Evolutionary conservation across 2,888 invertebrate genomes (phyloP).

Genomic region (Schrankia costaestrigalis): DNA sequence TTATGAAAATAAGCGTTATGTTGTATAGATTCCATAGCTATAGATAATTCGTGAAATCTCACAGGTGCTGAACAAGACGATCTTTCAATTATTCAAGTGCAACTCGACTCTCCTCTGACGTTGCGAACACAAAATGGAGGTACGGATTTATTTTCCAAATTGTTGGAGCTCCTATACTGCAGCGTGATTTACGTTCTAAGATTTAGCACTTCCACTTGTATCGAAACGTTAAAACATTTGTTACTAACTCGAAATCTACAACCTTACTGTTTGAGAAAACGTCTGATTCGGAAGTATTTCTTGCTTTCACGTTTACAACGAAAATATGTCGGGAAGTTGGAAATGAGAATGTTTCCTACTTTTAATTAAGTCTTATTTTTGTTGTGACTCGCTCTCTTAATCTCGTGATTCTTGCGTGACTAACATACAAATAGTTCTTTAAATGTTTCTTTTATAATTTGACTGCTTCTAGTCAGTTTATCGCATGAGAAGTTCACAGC

Average conservation of each 20-base stretch:
- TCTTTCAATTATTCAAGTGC: slow-evolving; percentile 50
- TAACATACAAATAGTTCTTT: slow-evolving; percentile 43
- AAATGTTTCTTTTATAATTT: slow-evolving; percentile 18
- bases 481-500: too few species aligned
- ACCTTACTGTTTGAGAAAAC: slow-evolving; percentile 38
- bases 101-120: slow-evolving; percentile 43
- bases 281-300: slow-evolving; percentile 39
- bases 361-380: slow-evolving; percentile 62
- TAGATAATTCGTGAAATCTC: slow-evolving; percentile 17
- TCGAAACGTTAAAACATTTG: slow-evolving; percentile 66
- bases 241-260: slow-evolving; percentile 56
- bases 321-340: slow-evolving; percentile 36
- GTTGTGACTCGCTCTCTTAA: slow-evolving; percentile 41
- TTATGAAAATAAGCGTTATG: too few species aligned
- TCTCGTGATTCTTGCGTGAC: slow-evolving; percentile 53
- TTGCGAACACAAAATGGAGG: slow-evolving; percentile 45
- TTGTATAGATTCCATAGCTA: too few species aligned
- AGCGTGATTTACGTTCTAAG: slow-evolving; percentile 61
- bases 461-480: too few species aligned
- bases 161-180: slow-evolving; percentile 45
- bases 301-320: slow-evolving; percentile 32
- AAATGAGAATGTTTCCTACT: slow-evolving; percentile 44
- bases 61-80: slow-evolving; percentile 35
- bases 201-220: slow-evolving; percentile 67
- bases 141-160: slow-evolving; percentile 56